These are phyloP conservation scores for Ceraclea dissimilis DNA, from an alignment of 2,888 invertebrate species.

Conservation along the genomic window DNA sequence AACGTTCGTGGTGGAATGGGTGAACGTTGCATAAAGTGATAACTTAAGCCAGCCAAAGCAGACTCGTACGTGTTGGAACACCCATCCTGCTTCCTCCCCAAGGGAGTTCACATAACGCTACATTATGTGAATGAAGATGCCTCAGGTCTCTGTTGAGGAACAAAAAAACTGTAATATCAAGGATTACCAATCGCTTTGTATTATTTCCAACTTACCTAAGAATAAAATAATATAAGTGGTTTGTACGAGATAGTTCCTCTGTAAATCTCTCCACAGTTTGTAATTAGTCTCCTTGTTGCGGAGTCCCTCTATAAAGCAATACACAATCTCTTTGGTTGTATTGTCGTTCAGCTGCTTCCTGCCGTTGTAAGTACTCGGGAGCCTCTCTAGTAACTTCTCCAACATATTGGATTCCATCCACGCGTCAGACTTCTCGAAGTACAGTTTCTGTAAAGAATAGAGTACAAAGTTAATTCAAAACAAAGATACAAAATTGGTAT, in stretches of 20 bases:
- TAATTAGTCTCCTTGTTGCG: slow-evolving; percentile 55
- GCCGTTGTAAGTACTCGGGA: slow-evolving; percentile 47
- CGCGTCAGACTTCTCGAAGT: slow-evolving; percentile 40
- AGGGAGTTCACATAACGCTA: too few relatives aligned
- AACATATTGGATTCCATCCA: slow-evolving; percentile 44
- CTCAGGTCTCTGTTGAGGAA: too few relatives aligned
- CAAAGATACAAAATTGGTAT: slow-evolving; percentile 13
- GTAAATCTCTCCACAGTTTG: slow-evolving; percentile 59
- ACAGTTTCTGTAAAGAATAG: slow-evolving; percentile 36
- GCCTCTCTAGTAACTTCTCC: slow-evolving; percentile 58
- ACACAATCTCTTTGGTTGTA: slow-evolving; percentile 46
- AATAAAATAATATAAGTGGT: slow-evolving; percentile 57
- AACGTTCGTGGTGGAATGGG: too few relatives aligned
- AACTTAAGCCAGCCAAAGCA: too few relatives aligned
- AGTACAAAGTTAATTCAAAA: too few relatives aligned
- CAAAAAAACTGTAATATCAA: too few relatives aligned
- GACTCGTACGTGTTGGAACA: too few relatives aligned
- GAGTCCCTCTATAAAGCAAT: slow-evolving; percentile 54
- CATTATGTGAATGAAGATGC: too few relatives aligned
- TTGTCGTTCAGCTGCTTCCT: slow-evolving; percentile 32
- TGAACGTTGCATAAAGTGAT: too few relatives aligned
- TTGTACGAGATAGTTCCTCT: slow-evolving; percentile 57
- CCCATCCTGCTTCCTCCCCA: too few relatives aligned
- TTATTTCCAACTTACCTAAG: slow-evolving; percentile 38
- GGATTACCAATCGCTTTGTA: too few relatives aligned